Evolutionary conservation across 2,797 vertebrate species (phyloP), one percentile per base, ranked within the genome.

Genomic region (Calcarius lapponicus): DNA sequence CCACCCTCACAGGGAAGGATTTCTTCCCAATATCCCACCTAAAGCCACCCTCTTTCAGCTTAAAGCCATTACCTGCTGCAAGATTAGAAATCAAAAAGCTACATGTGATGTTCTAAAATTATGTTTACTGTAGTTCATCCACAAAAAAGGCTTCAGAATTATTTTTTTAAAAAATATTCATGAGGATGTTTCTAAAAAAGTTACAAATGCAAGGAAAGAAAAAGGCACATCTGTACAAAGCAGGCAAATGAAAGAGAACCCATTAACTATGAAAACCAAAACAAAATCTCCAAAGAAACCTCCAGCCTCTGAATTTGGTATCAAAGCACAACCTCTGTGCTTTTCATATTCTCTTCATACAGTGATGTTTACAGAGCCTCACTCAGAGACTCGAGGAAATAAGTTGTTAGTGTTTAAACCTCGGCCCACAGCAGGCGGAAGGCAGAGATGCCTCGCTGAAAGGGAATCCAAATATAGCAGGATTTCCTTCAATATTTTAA

Each of bases 311-410:
- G 71, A 57, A 91, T 82, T 78, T 79, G 69, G 69, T 60, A 97
- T 86, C 84, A 81, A 97, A 96, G 86, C 88, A 86, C 65, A 92
- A 83, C 89, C 94, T 93, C 90, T 60, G 10, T 38, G 40, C 19
- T 92, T 91, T 82, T 64, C 31, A 14, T 61, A 66, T 85, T 94
- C 95, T 97, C 90, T 93, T 90, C 91, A 31, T 94, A 81, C 38
- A 56, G 57, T 40, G 95, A 94, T 95, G 95, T 94, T 96, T 92
- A 90, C 91, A 96, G 96, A 95, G 87, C 83, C 92, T 87, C 53
- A 29, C 13, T 86, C 57, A 32, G 74, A 62, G 57, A 36, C 93
- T 70, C 34, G 67, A 92, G 96, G 93, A 97, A 97, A 88, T 92
- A 95, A 94, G 54, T 26, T 58, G 64, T 70, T 71, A 48, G 26